Evolutionary conservation across 2,888 invertebrate species (phyloP), one percentile per base, ranked within the genome.

Genomic region (Urechis unicinctus): DNA sequence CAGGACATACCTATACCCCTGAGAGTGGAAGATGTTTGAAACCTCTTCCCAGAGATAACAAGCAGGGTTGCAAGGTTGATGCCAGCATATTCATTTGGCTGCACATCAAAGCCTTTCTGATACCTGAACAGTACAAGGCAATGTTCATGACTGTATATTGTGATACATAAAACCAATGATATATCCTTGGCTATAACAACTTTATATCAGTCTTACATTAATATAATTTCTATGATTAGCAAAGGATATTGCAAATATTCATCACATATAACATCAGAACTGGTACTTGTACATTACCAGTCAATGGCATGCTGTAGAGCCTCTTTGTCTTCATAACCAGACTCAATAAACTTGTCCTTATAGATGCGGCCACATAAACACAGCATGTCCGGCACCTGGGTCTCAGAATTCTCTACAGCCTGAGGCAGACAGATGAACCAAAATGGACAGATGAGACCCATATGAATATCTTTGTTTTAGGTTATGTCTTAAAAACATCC

Each of bases 81-180:
- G 55, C 97, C 98, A 28, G 97, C 96, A 81, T 97, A 98, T 81
- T 97, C 97, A 78, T 97, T 94, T 1, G 96, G 97, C 76, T 97
- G 96, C 48, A 95, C 89, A 79, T 96, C 93, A 77, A 98, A 98
- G 50, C 77, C 95, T 79, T 92, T 91, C 67, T 94, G 84, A 77
- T 96, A 96, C 78, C 79, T 79, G 60, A 21, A 24, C 21, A 53
- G 25, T n/a, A 24, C 17, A 36, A 25, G 13, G 36, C 31, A 5
- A 28, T 45, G 25, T n/a, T 9, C 28, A 29, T 30, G 6, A n/a
- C 3, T 5, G 24, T n/a, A 4, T 5, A 22, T 50, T 29, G 31
- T 29, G 36, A 9, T 13, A 17, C 36, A 36, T 17, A 36, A 36
- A 45, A 45, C 17, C 22, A 45, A 17, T n/a, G n/a, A n/a, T n/a